A percentile compares a stretch with the other conserved stretches of the same genome.
Evolutionary conservation across 2,113 vertebrate species (phyloP).

Genomic region (Ictalurus punctatus): DNA sequence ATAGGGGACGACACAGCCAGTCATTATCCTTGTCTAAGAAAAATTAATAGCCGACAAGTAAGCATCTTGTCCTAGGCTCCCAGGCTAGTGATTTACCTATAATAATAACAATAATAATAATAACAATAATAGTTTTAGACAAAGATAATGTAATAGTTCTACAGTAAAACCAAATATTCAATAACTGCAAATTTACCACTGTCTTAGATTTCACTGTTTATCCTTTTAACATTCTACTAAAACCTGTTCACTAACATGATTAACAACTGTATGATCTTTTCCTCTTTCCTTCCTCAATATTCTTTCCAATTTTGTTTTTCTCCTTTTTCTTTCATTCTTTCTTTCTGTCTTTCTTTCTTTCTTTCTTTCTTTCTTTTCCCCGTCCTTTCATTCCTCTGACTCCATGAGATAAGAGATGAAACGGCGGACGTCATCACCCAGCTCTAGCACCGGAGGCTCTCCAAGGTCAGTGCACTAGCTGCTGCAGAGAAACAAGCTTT

Average conservation of each 20-base stretch:
- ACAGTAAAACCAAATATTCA: not conserved
- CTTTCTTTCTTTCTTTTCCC: constrained; percentile 8
- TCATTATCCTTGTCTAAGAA: not conserved
- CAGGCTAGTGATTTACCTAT: not conserved
- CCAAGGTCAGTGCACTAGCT: constrained; percentile 67
- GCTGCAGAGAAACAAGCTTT: constrained; percentile 24
- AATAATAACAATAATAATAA: not conserved
- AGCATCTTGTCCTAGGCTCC: not conserved
- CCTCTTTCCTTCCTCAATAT: not conserved
- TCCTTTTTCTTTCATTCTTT: not conserved
- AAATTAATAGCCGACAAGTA: not conserved
- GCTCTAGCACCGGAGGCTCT: constrained; percentile 58
- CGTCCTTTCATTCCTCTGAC: not conserved
- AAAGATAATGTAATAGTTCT: not conserved
- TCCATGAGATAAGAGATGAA: constrained; percentile 63
- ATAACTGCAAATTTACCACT: not conserved
- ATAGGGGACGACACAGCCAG: not conserved
- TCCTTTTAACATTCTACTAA: not conserved
- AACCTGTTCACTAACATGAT: constrained; percentile 12
- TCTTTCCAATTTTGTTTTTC: not conserved
- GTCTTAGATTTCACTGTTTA: not conserved
- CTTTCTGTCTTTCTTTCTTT: not conserved
- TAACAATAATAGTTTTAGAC: not conserved
- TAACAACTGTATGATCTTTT: constrained; percentile 30
- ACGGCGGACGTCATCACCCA: constrained; percentile 62